phyloP scores from a whole-genome alignment of 2,888 invertebrate species.

The Philonicus albiceps region DNA sequence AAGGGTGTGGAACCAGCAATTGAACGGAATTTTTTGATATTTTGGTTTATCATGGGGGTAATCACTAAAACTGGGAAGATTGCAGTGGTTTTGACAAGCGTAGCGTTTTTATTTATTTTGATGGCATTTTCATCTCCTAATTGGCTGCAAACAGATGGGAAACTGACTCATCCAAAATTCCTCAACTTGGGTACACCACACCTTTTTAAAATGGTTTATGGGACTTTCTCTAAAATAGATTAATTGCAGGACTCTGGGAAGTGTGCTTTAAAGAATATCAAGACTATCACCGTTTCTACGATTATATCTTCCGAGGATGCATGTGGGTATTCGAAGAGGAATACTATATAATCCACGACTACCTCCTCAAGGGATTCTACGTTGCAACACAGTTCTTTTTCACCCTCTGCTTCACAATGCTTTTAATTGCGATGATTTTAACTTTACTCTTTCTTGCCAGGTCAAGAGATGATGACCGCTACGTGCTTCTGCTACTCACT shows the following conservation, averaged over 20 bases:
- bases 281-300: constrained; percentile 86
- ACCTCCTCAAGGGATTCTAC: constrained; percentile 89
- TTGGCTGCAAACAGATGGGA: constrained; percentile 86
- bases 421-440: constrained; percentile 78
- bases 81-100: constrained; percentile 71
- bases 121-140: constrained; percentile 86
- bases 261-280: constrained; percentile 90
- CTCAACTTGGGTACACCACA: constrained; percentile 72
- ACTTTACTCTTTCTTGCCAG: constrained; percentile 77
- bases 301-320: constrained; percentile 83
- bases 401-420: constrained; percentile 84
- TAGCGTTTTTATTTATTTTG: constrained; percentile 76
- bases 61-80: constrained; percentile 60
- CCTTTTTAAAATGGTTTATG: no score
- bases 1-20: constrained; percentile 1
- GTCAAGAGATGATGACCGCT: constrained; percentile 79
- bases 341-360: constrained; percentile 91
- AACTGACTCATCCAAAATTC: constrained; percentile 79
- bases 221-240: constrained; percentile 1
- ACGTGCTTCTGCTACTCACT: constrained; percentile 76
- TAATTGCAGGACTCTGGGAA: constrained; percentile 85
- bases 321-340: constrained; percentile 99
- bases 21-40: neutral
- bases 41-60: constrained; percentile 57
- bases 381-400: constrained; percentile 94